phyloP scores from a whole-genome alignment of 23 tunicate species.

The Botrylloides violaceus region DNA sequence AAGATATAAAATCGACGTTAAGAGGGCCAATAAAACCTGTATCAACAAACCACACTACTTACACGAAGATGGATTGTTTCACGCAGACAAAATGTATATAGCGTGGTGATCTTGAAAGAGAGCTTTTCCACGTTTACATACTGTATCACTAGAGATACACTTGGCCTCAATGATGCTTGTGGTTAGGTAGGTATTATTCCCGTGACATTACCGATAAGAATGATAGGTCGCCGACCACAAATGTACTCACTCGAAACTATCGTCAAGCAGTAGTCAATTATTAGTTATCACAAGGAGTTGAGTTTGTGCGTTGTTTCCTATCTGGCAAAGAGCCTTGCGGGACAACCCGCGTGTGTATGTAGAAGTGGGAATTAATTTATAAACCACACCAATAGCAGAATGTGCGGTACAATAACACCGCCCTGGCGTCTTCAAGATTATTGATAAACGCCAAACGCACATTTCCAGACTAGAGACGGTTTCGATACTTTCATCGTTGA shows the following conservation, averaged over 20 bases:
- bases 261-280: not conserved
- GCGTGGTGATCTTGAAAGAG: not conserved
- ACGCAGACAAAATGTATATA: not conserved
- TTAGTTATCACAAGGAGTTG: too few species aligned
- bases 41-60: not conserved
- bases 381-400: too few species aligned
- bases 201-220: not conserved
- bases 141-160: not conserved
- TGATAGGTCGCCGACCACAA: not conserved
- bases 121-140: not conserved
- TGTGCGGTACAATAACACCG: too few species aligned
- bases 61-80: not conserved
- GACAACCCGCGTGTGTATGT: too few species aligned
- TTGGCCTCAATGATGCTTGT: slow-evolving; percentile 1
- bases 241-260: not conserved
- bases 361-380: too few species aligned
- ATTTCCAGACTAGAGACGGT: too few species aligned
- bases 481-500: too few species aligned
- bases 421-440: too few species aligned
- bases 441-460: too few species aligned
- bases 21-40: not conserved
- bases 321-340: too few species aligned
- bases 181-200: not conserved
- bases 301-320: too few species aligned
- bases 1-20: not conserved